These are phyloP conservation scores for Pogonognathellus flavescens DNA, from an alignment of 1,140 invertebrate species.

Conservation along the genomic window DNA sequence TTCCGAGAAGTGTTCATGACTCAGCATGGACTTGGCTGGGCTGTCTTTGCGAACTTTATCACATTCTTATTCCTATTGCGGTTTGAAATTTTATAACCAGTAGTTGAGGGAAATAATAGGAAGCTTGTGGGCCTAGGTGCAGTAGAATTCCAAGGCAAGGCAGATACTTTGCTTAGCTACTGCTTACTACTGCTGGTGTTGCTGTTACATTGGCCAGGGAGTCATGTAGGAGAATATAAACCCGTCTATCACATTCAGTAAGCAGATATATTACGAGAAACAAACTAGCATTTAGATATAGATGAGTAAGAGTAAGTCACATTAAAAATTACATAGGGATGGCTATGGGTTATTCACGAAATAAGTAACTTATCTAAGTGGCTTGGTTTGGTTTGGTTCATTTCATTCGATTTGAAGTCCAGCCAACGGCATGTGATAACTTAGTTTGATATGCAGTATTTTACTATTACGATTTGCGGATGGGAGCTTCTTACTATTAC, in stretches of 20 bases:
- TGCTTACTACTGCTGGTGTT: slow-evolving; percentile 18
- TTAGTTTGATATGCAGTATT: slow-evolving; percentile 42
- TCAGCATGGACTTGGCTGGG: slow-evolving; percentile 1
- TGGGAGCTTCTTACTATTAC: slow-evolving; percentile 46
- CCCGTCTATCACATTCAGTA: too few species aligned
- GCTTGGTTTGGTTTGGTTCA: slow-evolving; percentile 26
- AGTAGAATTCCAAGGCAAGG: background rate
- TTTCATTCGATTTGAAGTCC: slow-evolving; percentile 36
- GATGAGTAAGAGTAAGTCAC: background rate
- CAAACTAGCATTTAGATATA: too few species aligned
- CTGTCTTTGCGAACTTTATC: background rate
- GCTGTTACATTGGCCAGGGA: background rate
- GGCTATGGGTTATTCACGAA: slow-evolving; percentile 12
- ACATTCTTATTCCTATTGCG: slow-evolving; percentile 20
- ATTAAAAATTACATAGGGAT: too few species aligned
- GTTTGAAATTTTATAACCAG: slow-evolving; percentile 31
- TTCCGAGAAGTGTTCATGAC: background rate
- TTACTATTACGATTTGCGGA: slow-evolving; percentile 46
- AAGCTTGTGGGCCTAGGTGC: slow-evolving; percentile 19
- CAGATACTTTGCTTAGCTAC: slow-evolving; percentile 12
- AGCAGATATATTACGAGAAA: too few species aligned
- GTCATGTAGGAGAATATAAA: background rate
- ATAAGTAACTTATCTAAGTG: slow-evolving; percentile 7
- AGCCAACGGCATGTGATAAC: slow-evolving; percentile 47
- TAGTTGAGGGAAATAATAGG: slow-evolving; percentile 27